Base-by-base conservation (phyloP, 2,888 invertebrate genomes). In the Dasypolia templi region DNA sequence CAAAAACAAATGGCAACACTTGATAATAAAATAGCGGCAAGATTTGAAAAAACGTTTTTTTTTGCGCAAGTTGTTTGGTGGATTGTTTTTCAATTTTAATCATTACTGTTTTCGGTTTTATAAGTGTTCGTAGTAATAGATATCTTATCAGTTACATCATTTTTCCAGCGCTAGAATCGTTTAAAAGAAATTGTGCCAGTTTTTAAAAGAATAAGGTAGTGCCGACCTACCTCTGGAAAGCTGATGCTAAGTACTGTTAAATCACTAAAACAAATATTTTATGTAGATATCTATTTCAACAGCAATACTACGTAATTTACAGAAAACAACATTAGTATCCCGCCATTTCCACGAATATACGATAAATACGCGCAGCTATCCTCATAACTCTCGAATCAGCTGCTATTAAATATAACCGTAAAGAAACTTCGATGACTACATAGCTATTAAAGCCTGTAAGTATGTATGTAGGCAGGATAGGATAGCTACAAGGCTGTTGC, bases 401-500 rank as follows among this genome's bases (percentile, higher is more conserved):
- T 85, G 83, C 59, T 65, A 63, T 32, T 63, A 32, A n/a, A 55
- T 17, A 51, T 64, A 22, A 58, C 39, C 44, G 22, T 55, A 71
- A 56, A 51, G 67, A 73, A 79, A 83, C 75, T 83, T 75, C 65
- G 58, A 53, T 59, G 65, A 69, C 62, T 59, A 67, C 29, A 53
- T 71, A 82, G 59, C 68, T 72, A 71, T 66, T 39, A 59, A 56
- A 87, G 86, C 84, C 85, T 79, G 79, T 89, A 88, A 75, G 81
- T 87, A 88, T 77, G 75, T 86, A 87, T 78, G 69, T 85, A 86
- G 82, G 70, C 72, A 81, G 79, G 77, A 85, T 77, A 82, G 80
- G 77, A 84, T 83, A 82, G 82, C 76, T 85, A 78, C 80, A 77
- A 79, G 80, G 76, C 83, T 85, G 86, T 86, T 88, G 89, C 68